Percentiles rank a stretch among this genome's conserved stretches.
Evolutionary conservation across 2,888 invertebrate genomes (phyloP).

Genomic region (Schrankia costaestrigalis): DNA sequence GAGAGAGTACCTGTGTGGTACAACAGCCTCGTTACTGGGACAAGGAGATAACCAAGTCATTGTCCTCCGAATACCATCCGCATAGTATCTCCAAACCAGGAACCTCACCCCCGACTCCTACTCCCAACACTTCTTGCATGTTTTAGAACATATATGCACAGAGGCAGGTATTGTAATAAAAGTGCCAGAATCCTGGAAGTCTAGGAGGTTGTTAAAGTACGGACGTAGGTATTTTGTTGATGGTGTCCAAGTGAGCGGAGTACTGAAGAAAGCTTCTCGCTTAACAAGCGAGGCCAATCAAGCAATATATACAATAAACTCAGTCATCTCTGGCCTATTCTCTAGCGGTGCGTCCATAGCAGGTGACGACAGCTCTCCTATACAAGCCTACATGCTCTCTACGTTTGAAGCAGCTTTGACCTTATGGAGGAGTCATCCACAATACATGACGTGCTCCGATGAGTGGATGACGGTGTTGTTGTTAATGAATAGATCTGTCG

Average conservation of each 20-base stretch:
- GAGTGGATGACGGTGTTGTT: not conserved
- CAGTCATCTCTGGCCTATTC: not conserved
- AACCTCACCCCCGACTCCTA: not conserved
- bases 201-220: not conserved
- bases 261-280: not conserved
- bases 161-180: not conserved
- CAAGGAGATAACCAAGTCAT: conserved; percentile 2
- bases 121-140: not conserved
- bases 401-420: not conserved
- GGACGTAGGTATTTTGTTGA: not conserved
- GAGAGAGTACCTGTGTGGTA: not conserved
- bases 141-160: not conserved
- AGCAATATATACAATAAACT: not conserved
- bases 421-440: not conserved
- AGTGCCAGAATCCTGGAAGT: not conserved
- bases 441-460: not conserved
- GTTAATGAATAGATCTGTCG: not conserved
- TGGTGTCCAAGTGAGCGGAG: not conserved
- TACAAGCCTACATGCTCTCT: not conserved
- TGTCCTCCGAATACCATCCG: not conserved
- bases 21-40: not conserved
- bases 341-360: not conserved
- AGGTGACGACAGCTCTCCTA: not conserved
- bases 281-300: conserved; percentile 1
- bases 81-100: not conserved